Conservation (phyloP, 2,888 invertebrate genomes). For the Chelonus formosanus region DNA sequence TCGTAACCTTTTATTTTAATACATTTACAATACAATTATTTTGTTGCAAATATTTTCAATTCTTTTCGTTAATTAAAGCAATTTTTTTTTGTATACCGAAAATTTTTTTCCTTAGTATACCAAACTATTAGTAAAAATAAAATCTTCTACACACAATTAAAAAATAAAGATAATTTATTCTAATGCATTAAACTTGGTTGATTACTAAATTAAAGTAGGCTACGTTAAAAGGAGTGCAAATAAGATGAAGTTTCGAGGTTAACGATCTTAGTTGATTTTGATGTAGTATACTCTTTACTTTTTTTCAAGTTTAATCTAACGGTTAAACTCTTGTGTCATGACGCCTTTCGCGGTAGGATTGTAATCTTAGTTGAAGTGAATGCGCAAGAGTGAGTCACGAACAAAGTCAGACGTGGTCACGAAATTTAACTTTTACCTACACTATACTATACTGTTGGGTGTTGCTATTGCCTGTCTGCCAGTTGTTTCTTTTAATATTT, state of each 20-base stretch:
- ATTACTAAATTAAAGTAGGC: neutral
- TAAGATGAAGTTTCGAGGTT: conserved; percentile 14
- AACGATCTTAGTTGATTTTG: conserved; percentile 29
- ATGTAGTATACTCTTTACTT: conserved; percentile 38
- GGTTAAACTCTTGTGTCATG: conserved; percentile 53
- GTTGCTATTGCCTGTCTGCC: conserved; percentile 3
- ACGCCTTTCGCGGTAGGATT: conserved; percentile 42
- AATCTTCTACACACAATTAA: too few species aligned
- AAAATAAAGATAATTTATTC: too few species aligned
- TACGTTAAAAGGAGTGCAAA: neutral
- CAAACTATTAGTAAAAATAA: too few species aligned
- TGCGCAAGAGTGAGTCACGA: conserved; percentile 41
- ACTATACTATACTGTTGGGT: conserved; percentile 6
- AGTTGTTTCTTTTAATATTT: neutral
- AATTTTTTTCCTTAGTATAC: too few species aligned
- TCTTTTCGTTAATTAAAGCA: too few species aligned
- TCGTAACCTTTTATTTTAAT: too few species aligned
- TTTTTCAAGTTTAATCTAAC: conserved; percentile 53
- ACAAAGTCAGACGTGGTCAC: conserved; percentile 42
- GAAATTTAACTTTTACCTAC: conserved; percentile 32
- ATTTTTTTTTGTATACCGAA: too few species aligned
- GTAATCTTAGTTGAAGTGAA: conserved; percentile 37
- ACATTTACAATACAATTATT: too few species aligned
- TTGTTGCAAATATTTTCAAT: too few species aligned
- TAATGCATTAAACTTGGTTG: neutral